These are phyloP conservation scores for Oscheius sp. DNA, from an alignment of 1,140 invertebrate genomes.

Conservation along the genomic window DNA sequence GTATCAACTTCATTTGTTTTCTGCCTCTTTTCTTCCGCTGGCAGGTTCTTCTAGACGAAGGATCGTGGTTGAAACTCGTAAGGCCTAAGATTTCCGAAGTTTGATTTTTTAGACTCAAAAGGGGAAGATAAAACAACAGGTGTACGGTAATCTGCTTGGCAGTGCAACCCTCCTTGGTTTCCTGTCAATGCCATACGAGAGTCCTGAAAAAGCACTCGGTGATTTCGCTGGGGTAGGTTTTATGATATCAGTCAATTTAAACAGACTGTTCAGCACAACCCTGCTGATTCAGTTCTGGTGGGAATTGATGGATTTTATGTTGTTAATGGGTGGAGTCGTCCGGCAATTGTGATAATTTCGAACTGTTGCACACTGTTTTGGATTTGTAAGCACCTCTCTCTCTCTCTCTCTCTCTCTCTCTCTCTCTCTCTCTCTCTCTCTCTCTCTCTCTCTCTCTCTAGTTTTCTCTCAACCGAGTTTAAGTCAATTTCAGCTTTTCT, in stretches of 20 bases:
- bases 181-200: too few relatives aligned
- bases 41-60: background rate
- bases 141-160: too few relatives aligned
- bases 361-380: too few relatives aligned
- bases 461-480: background rate
- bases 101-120: background rate
- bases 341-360: too few relatives aligned
- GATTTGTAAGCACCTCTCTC: background rate
- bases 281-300: too few relatives aligned
- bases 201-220: too few relatives aligned
- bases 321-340: background rate
- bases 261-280: background rate
- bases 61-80: background rate
- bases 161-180: too few relatives aligned
- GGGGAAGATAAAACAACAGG: too few relatives aligned
- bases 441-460: background rate
- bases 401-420: background rate
- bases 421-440: background rate
- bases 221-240: too few relatives aligned
- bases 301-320: too few relatives aligned
- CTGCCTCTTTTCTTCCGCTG: background rate
- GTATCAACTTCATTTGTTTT: background rate
- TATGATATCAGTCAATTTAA: background rate
- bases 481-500: background rate
- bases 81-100: background rate